Evolutionary conservation across 2,888 invertebrate genomes (phyloP), one percentile per base, ranked within the genome.

Genomic region (Branchinecta sandiegonensis): DNA sequence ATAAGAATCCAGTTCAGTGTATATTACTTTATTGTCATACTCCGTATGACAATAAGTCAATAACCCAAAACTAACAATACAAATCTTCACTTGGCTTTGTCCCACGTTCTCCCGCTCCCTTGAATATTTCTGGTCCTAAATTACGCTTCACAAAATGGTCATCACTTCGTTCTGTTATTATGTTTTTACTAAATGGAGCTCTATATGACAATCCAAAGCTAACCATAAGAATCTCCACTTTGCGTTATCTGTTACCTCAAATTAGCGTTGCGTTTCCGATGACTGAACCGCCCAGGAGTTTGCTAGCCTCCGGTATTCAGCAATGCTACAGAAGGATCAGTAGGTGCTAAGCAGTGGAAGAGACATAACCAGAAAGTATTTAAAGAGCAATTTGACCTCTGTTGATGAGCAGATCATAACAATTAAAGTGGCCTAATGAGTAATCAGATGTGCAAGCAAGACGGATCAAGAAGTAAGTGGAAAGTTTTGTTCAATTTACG

Each of bases 231-330:
- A 56, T 56, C 63, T 17, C 63, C 63, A 17, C 63, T 56, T 56
- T 9, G 23, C 14, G 23, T 17, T 56, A 23, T 56, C n/a, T 23
- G 23, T 56, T 56, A 56, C 63, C 63, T 56, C 63, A 23, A 56
- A 56, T 56, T 56, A 56, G 63, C 23, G 14, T n/a, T 56, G 63
- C 63, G 63, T 56, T 56, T 56, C 63, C 63, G 63, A 56, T n/a
- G 63, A 56, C 63, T 56, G 23, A 9, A 56, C 63, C 63, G 63
- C 63, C 63, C 63, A 56, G 63, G 23, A 56, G 63, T 56, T 56
- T 17, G 63, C 63, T 23, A 17, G 63, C 37, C 37, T 37, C 23
- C 63, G 63, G 63, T 56, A 56, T 56, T 56, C 63, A 56, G 14
- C 63, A 56, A 56, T 56, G 63, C 63, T 17, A 56, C 63, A 56